Evolutionary conservation across 2,888 invertebrate genomes (phyloP), one percentile per base, ranked within the genome.

Genomic region (Scaptomyza flava): DNA sequence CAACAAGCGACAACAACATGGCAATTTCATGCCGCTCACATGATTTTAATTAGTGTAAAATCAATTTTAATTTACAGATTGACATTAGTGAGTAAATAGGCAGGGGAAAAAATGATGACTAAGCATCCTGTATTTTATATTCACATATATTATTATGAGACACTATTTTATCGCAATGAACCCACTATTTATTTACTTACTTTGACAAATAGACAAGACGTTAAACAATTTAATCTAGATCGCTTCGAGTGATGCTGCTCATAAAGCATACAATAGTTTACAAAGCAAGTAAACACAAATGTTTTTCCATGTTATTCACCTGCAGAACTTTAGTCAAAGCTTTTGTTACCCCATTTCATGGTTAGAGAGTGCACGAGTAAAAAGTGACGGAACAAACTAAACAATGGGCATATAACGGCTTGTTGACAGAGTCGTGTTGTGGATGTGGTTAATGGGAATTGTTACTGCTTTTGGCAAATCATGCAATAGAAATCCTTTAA

Each of bases 21-120:
- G 2, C 7, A 77, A 69, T 83, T 82, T 60, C 77, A 68, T 79
- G 68, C 45, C 56, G 58, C 61, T 75, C 69, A 79, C 75, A 79
- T 58, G 69, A 72, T 79, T 77, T 81, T 77, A 73, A 75, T 83
- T 84, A 81, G 69, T 82, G 77, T 71, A 66, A 83, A 83, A 81
- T 87, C 87, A 84, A 84, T 81, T 83, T 68, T 65, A 72, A 84
- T 81, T 87, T 84, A 48, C 56, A 65, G 43, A 50, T 31, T 30
- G n/a, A 61, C 34, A 52, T 38, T 20, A 41, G 34, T 20, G 2
- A 47, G 30, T 54, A 38, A 51, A 41, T 17, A 3, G 17, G 8
- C 8, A 17, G 20, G 6, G 9, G 8, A 7, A 20, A 17, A 41
- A 14, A 38, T 8, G 20, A 23, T n/a, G 14, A 9, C 60, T 45